Evolutionary conservation across 2,113 vertebrate genomes (phyloP).

Genomic region (Suricata suricatta): DNA sequence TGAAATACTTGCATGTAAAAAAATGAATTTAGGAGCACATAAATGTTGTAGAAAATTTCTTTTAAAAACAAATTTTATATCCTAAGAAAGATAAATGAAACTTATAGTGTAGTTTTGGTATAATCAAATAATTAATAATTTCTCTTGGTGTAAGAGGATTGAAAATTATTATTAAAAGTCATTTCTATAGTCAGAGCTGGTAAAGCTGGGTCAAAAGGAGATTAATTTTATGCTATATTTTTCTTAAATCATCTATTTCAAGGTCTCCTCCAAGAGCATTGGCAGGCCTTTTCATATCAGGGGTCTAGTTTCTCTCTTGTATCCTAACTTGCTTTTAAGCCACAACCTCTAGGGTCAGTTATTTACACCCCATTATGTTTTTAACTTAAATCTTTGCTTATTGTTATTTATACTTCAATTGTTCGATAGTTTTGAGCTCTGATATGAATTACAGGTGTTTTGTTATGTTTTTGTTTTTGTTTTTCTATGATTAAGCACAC

Average conservation of each 20-base stretch:
- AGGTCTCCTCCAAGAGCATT: background rate
- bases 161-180: slow-evolving; percentile 25
- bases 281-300: background rate
- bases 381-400: background rate
- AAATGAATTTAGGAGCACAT: slow-evolving; percentile 50
- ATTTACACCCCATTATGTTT: background rate
- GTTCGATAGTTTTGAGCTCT: background rate
- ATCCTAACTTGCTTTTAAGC: background rate
- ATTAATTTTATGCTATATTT: slow-evolving; percentile 2
- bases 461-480: too few relatives aligned
- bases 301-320: background rate
- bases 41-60: background rate
- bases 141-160: background rate
- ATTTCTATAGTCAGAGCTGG: background rate
- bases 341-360: background rate
- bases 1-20: background rate
- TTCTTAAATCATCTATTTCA: background rate
- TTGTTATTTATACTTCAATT: background rate
- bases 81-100: slow-evolving; percentile 29
- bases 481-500: background rate
- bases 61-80: slow-evolving; percentile 8
- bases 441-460: background rate
- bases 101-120: background rate
- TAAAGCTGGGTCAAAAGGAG: background rate
- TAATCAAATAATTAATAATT: slow-evolving; percentile 27